These are phyloP conservation scores for Syritta pipiens DNA, from an alignment of 2,888 invertebrate genomes.

Conservation along the genomic window DNA sequence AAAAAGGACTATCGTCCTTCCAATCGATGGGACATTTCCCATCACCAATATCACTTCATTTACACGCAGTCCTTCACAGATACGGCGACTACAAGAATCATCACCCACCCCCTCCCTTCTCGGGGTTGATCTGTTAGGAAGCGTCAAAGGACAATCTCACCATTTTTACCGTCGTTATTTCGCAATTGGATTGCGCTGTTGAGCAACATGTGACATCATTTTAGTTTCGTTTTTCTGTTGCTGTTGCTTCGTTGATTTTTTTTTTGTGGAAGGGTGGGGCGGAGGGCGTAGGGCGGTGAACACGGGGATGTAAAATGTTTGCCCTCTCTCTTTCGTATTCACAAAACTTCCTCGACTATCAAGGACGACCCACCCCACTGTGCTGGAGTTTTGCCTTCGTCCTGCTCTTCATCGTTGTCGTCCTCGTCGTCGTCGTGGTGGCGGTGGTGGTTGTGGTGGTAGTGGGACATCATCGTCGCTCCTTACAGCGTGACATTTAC, in stretches of 20 bases:
- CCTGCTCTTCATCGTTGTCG: too few species aligned
- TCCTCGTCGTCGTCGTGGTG: too few species aligned
- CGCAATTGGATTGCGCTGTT: conserved; percentile 59
- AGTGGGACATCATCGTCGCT: conserved; percentile 33
- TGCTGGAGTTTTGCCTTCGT: too few species aligned
- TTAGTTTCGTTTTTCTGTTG: conserved; percentile 47
- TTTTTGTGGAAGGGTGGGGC: neutral
- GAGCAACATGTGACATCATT: conserved; percentile 68
- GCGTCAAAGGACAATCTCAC: conserved; percentile 53
- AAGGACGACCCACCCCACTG: too few species aligned
- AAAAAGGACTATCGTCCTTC: neutral
- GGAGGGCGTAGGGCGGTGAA: too few species aligned
- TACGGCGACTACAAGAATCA: neutral
- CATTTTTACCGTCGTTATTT: conserved; percentile 60
- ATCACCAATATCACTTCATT: conserved; percentile 52
- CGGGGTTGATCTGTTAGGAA: conserved; percentile 49
- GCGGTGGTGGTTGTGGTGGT: too few species aligned
- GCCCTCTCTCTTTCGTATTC: conserved; percentile 1
- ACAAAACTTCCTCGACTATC: neutral
- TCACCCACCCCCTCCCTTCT: conserved; percentile 6
- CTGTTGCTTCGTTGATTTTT: conserved; percentile 12
- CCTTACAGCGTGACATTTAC: conserved; percentile 59
- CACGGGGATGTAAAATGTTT: conserved; percentile 13
- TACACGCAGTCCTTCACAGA: conserved; percentile 15
- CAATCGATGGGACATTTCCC: conserved; percentile 44